phyloP scores from a whole-genome alignment of 2,888 invertebrate genomes.

The Lymantria dispar region DNA sequence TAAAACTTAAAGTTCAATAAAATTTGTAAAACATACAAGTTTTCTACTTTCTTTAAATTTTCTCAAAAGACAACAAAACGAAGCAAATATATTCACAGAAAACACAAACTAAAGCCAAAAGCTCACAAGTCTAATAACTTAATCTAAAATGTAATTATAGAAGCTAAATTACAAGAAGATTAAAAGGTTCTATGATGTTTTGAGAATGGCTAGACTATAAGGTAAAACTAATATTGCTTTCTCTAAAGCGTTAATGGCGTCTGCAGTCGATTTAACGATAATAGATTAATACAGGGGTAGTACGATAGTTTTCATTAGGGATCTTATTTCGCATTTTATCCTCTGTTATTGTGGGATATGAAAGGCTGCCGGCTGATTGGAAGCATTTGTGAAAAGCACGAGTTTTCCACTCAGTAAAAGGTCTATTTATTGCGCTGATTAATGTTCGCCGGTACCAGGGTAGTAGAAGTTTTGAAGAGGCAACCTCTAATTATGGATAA shows the following conservation, averaged over 20 bases:
- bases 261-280: conserved; percentile 55
- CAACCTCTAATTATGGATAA: conserved; percentile 22
- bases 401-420: conserved; percentile 47
- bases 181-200: conserved; percentile 18
- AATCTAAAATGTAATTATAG: conserved; percentile 26
- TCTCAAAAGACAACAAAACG: background rate
- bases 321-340: conserved; percentile 56
- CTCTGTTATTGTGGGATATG: conserved; percentile 48
- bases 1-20: no score
- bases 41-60: background rate
- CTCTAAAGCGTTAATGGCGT: conserved; percentile 40
- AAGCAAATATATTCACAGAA: conserved; percentile 5
- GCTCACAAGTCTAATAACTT: conserved; percentile 8
- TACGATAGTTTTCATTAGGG: conserved; percentile 60
- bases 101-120: conserved; percentile 5
- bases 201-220: conserved; percentile 6
- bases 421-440: conserved; percentile 56
- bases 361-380: conserved; percentile 54
- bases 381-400: conserved; percentile 58
- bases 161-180: conserved; percentile 13
- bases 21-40: no score
- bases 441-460: conserved; percentile 44
- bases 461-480: conserved; percentile 25
- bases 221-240: conserved; percentile 20
- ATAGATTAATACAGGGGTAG: conserved; percentile 48